phyloP scores from a whole-genome alignment of 1,140 invertebrate species.

The Phymorhynchus buccinoides region DNA sequence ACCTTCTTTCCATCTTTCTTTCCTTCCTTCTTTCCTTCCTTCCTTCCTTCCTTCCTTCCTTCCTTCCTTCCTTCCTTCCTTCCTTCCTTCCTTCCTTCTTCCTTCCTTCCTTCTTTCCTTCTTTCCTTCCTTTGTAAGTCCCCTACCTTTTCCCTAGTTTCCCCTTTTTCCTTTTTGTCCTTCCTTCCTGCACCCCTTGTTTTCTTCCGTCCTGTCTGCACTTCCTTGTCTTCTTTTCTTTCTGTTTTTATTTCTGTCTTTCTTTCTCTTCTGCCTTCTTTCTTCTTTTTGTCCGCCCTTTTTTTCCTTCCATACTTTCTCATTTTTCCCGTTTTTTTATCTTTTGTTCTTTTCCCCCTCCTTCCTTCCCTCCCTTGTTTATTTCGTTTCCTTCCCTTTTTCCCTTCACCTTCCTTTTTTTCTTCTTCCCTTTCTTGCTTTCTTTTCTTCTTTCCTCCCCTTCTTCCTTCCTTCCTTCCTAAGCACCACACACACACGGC shows the following conservation, averaged over 20 bases:
- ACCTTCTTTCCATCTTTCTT: no score
- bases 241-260: constrained; percentile 26
- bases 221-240: background rate
- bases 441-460: constrained; percentile 24
- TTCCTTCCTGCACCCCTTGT: no score
- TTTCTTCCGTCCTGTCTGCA: no score
- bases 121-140: no score
- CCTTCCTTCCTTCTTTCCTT: constrained; percentile 12
- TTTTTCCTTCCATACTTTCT: no score
- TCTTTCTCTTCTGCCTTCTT: no score
- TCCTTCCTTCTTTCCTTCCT: background rate
- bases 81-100: background rate
- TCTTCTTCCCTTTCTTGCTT: background rate
- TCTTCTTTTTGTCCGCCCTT: no score
- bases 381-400: constrained; percentile 30
- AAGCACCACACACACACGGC: no score
- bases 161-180: no score
- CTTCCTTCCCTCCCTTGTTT: constrained; percentile 14
- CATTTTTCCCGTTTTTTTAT: no score
- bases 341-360: no score
- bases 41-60: background rate
- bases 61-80: background rate
- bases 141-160: no score
- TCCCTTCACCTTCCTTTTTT: background rate
- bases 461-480: constrained; percentile 33